Base-by-base conservation (phyloP, 2,113 vertebrate genomes). In the Cynoglossus semilaevis region DNA sequence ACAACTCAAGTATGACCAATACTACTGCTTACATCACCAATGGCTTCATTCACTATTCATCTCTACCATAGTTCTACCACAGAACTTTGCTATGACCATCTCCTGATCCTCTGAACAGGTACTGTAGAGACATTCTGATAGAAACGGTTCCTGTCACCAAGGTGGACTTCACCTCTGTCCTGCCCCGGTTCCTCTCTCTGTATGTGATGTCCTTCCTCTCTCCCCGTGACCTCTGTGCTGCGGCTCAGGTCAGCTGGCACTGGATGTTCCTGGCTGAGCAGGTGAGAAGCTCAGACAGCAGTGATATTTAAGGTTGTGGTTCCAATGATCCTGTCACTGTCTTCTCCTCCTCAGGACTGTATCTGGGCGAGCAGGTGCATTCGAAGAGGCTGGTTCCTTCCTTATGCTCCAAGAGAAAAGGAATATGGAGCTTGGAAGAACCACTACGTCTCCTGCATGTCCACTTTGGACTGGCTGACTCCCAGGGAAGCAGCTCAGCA, bases 251-350 rank as follows among this genome's bases (percentile, higher is more conserved):
- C 81, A 91, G 85, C 79, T 96, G 94, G 94, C 74, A 91, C 71
- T 96, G 94, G 94, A 94, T 89, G 71, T 79, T 91, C 67, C 81
- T 96, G n/a, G 83, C 93, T 2, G 94, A 96, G 60, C 93, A 95
- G 92, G 94, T 95, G 58, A 68, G 61, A 1, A 4, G 1, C 10
- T 15, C 3, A 22, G 10, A 2, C 11, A 8, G 0, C 8, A 4
- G 38, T 10, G 18, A 5, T 29, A 41, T 29, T 29, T 6, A 29
- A 2, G 6, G 22, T 29, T 29, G 3, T 29, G 22, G 22, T 34
- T 2, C 14, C 9, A 8, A 1, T 15, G 9, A 14, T 19, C 18
- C 9, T 3, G 2, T 19, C 16, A 11, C 4, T 3, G 13, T 41
- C 8, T 43, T 9, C 18, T 16, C 65, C 16, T 42, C 40, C 47